Conservation (phyloP, 2,797 vertebrate species). For the Lateolabrax maculatus region DNA sequence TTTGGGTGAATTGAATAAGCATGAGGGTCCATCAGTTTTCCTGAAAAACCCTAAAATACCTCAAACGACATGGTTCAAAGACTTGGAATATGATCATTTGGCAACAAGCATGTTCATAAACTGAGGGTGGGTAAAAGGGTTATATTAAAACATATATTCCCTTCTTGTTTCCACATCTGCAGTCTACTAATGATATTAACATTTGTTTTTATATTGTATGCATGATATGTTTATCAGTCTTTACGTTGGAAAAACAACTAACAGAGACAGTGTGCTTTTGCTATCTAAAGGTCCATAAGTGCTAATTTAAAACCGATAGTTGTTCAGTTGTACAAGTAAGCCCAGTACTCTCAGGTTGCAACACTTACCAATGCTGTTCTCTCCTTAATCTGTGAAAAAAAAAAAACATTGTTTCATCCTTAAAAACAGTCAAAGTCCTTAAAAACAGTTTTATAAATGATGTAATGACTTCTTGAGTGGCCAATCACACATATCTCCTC, state of each 20-base stretch:
- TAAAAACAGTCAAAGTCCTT: no score
- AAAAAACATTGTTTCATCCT: conserved; percentile 26
- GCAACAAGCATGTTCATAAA: conserved; percentile 56
- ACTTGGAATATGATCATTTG: conserved; percentile 70
- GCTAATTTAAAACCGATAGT: conserved; percentile 49
- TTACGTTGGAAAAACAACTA: conserved; percentile 22
- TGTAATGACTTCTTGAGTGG: conserved; percentile 32
- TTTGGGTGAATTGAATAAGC: conserved; percentile 52
- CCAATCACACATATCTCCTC: conserved; percentile 16
- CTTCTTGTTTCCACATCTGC: conserved; percentile 59
- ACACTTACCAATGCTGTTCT: conserved; percentile 26
- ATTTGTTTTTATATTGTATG: conserved; percentile 38
- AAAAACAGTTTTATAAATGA: conserved; percentile 54
- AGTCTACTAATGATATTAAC: conserved; percentile 48
- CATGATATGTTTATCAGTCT: conserved; percentile 36
- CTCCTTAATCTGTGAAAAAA: conserved; percentile 39
- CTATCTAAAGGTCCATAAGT: conserved; percentile 30
- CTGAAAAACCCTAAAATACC: conserved; percentile 59
- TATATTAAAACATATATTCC: conserved; percentile 48
- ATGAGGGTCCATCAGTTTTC: conserved; percentile 52
- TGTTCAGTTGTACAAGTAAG: conserved; percentile 26
- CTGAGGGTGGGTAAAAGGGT: conserved; percentile 29
- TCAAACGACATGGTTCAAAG: conserved; percentile 68
- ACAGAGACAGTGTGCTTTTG: conserved; percentile 20
- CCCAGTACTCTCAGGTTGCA: conserved; percentile 30